Base-by-base conservation (phyloP, 2,888 invertebrate species). In the Tenthredo distinguenda region DNA sequence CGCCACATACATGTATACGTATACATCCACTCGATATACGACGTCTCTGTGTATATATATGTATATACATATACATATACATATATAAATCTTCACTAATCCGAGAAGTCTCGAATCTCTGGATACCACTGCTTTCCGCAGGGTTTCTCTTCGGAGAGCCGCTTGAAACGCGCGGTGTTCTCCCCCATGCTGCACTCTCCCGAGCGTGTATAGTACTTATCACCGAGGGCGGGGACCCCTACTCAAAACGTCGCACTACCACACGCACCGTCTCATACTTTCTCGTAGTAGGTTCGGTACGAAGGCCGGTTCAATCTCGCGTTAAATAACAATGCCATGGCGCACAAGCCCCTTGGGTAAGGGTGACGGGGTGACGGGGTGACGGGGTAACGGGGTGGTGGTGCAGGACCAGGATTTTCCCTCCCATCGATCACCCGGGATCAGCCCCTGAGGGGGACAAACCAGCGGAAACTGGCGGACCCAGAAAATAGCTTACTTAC, bases 371-470 rank as follows among this genome's bases (percentile, higher is more conserved):
- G 40, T 58, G 40, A 26, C 26, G 26, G 26, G 26, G 26, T 26
- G 26, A 26, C 26, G 26, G 89, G 88, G 86, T 85, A 86, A 86
- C 86, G 37, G 58, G 81, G 40, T 58, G 40, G 31, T 34, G 40
- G 2, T 55, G 55, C 55, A 55, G 55, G 77, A 55, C 34, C 34
- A 50, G 81, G 81, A 81, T 31, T 68, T 68, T 71, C 34, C 84
- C 86, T 86, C 88, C 88, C 89, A 91, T 91, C 91, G 89, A 91
- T 91, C 91, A 91, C 89, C 88, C 87, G 89, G 87, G 89, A 89
- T 89, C 89, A 89, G 87, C 86, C 85, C 85, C 72, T 77, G 74
- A 55, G 79, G 85, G 85, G 87, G 86, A 86, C 47, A 83, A 83
- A 68, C 83, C 83, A 40, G 71, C 83, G 83, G 83, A 68, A 83